These are phyloP conservation scores for Etheostoma spectabile DNA, from an alignment of 2,113 vertebrate genomes.

Conservation along the genomic window DNA sequence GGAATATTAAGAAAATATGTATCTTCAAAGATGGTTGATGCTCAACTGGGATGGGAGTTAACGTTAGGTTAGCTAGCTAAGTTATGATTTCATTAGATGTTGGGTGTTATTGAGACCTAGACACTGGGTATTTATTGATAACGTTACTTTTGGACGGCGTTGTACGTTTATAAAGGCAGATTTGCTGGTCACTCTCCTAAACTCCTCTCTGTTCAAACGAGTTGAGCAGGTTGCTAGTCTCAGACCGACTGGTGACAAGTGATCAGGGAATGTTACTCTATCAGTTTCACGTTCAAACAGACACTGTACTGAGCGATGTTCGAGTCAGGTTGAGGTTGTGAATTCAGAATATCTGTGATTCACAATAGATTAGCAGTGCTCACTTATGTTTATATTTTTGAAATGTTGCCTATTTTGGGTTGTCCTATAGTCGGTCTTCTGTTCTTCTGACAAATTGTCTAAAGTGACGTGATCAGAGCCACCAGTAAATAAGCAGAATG, in stretches of 20 bases:
- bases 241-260: constrained; percentile 64
- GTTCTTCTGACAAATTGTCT: background rate
- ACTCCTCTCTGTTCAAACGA: constrained; percentile 69
- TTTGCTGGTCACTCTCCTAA: constrained; percentile 43
- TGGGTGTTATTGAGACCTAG: background rate
- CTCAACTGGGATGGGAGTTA: constrained; percentile 23
- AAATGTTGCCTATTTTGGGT: background rate
- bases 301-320: background rate
- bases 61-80: constrained; percentile 45
- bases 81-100: background rate
- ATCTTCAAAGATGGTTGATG: constrained; percentile 17
- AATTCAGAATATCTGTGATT: background rate
- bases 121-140: background rate
- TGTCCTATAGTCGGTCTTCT: background rate
- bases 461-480: background rate
- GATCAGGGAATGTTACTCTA: constrained; percentile 70
- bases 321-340: background rate
- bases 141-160: background rate
- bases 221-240: constrained; percentile 75
- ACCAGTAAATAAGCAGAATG: background rate
- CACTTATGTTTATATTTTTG: background rate
- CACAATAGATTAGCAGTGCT: background rate
- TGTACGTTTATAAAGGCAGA: constrained; percentile 11
- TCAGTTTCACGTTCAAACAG: constrained; percentile 43
- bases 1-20: background rate